Base-by-base conservation (phyloP, 2,797 vertebrate species). In the Pachyuromys duprasi region DNA sequence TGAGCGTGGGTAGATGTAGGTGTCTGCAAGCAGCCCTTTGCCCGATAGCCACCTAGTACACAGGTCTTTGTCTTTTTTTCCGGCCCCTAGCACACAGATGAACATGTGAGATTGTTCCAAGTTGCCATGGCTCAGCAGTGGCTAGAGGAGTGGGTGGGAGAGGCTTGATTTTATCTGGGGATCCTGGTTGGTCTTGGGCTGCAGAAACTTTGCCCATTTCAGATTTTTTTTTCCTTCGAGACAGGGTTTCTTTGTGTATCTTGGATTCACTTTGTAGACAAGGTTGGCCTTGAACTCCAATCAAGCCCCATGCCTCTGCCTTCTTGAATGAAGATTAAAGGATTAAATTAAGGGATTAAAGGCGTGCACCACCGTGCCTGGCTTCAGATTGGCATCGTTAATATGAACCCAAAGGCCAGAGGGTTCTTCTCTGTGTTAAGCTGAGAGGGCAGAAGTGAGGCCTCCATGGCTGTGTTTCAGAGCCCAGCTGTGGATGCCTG, bases 191-290 rank as follows among this genome's bases (percentile, higher is more conserved):
- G 60, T 92, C 33, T 33, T 76, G 76, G 67, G 70, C 42, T 74
- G 79, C 69, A 55, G 36, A 93, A 84, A 75, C 75, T 60, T 89
- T 49, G 39, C 18, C 63, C 72, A 86, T 83, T 82, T 95, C 12
- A 79, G 45, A 55, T 65, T 57, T 49, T 45, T 45, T 45, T 45
- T 45, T 45, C 11, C 11, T 49, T 49, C 9, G 9, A 49, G 49
- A 57, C 55, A 57, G 55, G 17, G 14, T 57, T 18, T 57, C 17
- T 57, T 18, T 57, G 3, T 57, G 55, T 17, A 17, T 57, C 55
- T 15, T 57, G 55, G 55, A 57, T 13, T 57, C 55, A 57, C 55
- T 57, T 57, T 57, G 55, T 57, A 57, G 17, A 57, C 55, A 17
- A 57, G 55, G 55, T 17, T 57, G 55, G 55, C 55, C 55, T 57